These are phyloP conservation scores for Pseudanteris insignis DNA, from an alignment of 2,888 invertebrate species.

Conservation along the genomic window DNA sequence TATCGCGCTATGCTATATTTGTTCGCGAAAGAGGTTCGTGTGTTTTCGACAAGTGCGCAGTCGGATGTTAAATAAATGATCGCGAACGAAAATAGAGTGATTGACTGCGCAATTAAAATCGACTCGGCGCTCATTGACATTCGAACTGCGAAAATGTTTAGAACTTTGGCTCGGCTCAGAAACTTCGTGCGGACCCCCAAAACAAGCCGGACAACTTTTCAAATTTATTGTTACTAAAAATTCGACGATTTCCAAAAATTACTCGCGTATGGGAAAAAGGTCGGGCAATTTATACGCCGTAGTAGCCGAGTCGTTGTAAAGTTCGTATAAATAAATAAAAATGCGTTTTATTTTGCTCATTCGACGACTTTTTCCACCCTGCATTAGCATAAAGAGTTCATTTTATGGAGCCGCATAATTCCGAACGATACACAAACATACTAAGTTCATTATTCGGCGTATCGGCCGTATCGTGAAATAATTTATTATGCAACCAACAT, in stretches of 20 bases:
- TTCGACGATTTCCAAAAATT: conserved; percentile 6
- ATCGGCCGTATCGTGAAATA: conserved; percentile 35
- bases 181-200: too few species aligned
- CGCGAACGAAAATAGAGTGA: conserved; percentile 18
- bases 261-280: too few species aligned
- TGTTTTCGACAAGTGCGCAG: conserved; percentile 3
- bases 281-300: background rate
- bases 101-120: conserved; percentile 25
- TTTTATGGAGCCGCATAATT: conserved; percentile 19
- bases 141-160: conserved; percentile 21
- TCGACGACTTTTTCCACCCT: conserved; percentile 11
- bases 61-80: conserved; percentile 21
- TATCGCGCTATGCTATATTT: background rate
- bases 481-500: conserved; percentile 33
- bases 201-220: conserved; percentile 10
- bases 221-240: conserved; percentile 25
- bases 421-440: conserved; percentile 16
- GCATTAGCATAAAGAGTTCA: conserved; percentile 33
- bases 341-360: conserved; percentile 19
- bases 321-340: conserved; percentile 27
- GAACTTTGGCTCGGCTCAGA: conserved; percentile 22
- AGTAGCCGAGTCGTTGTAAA: conserved; percentile 11
- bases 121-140: conserved; percentile 25
- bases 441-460: conserved; percentile 32
- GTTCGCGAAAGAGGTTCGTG: background rate